Evolutionary conservation across 2,797 vertebrate species (phyloP).

Genomic region (Paedocypris micromegethes): DNA sequence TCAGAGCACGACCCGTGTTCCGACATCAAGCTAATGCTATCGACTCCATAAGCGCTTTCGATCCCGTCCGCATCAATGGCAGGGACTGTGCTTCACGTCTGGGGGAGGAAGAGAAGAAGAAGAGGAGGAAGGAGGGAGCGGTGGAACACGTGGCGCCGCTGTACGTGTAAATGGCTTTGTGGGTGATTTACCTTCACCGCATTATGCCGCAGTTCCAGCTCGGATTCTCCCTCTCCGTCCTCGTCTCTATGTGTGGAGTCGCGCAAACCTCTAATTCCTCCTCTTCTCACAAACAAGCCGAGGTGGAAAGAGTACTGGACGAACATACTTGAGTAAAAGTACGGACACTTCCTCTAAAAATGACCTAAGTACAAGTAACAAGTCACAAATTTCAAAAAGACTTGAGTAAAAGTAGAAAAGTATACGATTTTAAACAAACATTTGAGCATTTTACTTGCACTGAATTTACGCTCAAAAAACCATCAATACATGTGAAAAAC

Average conservation of each 20-base stretch:
- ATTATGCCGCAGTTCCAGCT: constrained; percentile 71
- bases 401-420: too few species aligned
- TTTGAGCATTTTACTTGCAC: too few species aligned
- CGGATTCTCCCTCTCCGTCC: constrained; percentile 28
- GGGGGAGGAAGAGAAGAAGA: constrained; percentile 16
- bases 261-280: constrained; percentile 22
- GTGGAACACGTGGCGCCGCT: constrained; percentile 34
- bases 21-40: constrained; percentile 14
- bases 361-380: too few species aligned
- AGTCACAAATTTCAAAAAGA: too few species aligned
- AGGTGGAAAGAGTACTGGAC: too few species aligned
- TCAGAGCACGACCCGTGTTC: neutral
- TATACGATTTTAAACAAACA: too few species aligned
- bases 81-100: constrained; percentile 15
- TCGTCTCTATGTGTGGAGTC: too few species aligned
- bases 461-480: too few species aligned
- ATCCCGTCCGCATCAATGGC: constrained; percentile 9
- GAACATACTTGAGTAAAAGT: too few species aligned
- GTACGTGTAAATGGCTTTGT: constrained; percentile 61
- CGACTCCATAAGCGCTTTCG: constrained; percentile 29
- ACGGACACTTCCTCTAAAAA: too few species aligned
- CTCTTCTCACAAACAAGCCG: too few species aligned
- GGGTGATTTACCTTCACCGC: constrained; percentile 70
- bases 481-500: too few species aligned
- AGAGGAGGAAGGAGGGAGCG: constrained; percentile 25